Base-by-base conservation (phyloP, 2,797 vertebrate genomes). In the Pipistrellus nathusii region DNA sequence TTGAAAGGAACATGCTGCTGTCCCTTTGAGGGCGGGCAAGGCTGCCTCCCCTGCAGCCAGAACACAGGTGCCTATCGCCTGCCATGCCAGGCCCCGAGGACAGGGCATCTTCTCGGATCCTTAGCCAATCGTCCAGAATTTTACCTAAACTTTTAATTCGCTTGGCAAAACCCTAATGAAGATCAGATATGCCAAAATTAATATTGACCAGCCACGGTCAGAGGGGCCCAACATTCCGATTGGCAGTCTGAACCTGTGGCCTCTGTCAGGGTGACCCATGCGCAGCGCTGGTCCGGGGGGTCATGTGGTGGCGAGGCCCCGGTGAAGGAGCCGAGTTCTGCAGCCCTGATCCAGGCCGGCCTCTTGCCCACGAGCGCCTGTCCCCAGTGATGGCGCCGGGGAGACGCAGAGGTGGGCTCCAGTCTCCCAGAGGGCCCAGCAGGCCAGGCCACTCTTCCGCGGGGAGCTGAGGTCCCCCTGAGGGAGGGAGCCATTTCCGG, bases 61-160 rank as follows among this genome's bases (percentile, higher is more conserved):
- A 3, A 2, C 13, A 15, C 57, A 8, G 35, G 27, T 5, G n/a
- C 1, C 32, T 0, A 1, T 27, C 20, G 13, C 8, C 38, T 14
- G 9, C 12, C 6, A 1, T 8, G 0, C 12, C 3, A 6, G 18
- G 64, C 21, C 32, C 15, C 0, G 10, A 23, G 18, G 46, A 71
- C 38, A 7, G 14, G 1, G 11, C 2, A 17, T 77, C 77, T 77
- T 68, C 41, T 15, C 23, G 44, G 89, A 32, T 12, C 68, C 35
- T 84, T 35, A 72, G 5, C 6, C 17, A 12, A 18, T 5, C 15
- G 18, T n/a, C 76, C 14, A 21, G 27, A 30, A 4, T 85, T 38
- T 25, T 23, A 25, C 12, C 25, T 13, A 3, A 2, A 8, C 13
- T 57, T 32, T 41, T 62, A 6, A 41, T 32, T 48, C n/a, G 35